These are phyloP conservation scores for Lithobius niger DNA, from an alignment of 1,140 invertebrate genomes.

Conservation along the genomic window DNA sequence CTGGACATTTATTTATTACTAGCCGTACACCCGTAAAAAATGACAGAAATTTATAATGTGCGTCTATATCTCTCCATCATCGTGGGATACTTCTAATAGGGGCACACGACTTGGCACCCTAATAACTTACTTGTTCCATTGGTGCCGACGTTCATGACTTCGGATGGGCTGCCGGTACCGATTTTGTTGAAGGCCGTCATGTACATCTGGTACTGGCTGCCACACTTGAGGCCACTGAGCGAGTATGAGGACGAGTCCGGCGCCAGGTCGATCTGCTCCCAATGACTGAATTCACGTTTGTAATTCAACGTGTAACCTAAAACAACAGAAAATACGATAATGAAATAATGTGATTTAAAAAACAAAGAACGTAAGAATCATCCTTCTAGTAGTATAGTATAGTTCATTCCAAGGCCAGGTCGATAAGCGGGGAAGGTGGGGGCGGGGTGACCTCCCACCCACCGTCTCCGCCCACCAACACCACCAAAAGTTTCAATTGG, in stretches of 20 bases:
- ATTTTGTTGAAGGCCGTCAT: slow-evolving; percentile 65
- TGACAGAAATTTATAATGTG: too few species aligned
- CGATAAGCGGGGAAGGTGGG: too few species aligned
- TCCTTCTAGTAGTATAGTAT: too few species aligned
- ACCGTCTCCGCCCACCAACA: too few species aligned
- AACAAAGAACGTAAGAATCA: neutral
- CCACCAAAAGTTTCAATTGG: too few species aligned
- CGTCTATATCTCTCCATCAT: too few species aligned
- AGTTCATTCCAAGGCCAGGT: too few species aligned
- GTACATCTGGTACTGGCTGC: slow-evolving; percentile 80
- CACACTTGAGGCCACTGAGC: slow-evolving; percentile 72
- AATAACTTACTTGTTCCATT: slow-evolving; percentile 44
- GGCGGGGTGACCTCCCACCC: too few species aligned
- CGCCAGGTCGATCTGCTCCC: slow-evolving; percentile 48
- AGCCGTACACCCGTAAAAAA: too few species aligned
- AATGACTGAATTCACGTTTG: slow-evolving; percentile 83
- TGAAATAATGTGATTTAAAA: neutral
- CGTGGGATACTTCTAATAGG: neutral
- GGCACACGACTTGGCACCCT: neutral
- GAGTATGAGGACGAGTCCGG: slow-evolving; percentile 58
- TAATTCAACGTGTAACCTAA: slow-evolving; percentile 70
- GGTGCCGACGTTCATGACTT: slow-evolving; percentile 38
- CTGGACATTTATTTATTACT: too few species aligned
- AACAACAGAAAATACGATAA: slow-evolving; percentile 14
- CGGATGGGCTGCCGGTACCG: slow-evolving; percentile 34